Evolutionary conservation across 35 echinoderm and acorn worm genomes (phyloP).

Genomic region (Stichopus chloronotus): DNA sequence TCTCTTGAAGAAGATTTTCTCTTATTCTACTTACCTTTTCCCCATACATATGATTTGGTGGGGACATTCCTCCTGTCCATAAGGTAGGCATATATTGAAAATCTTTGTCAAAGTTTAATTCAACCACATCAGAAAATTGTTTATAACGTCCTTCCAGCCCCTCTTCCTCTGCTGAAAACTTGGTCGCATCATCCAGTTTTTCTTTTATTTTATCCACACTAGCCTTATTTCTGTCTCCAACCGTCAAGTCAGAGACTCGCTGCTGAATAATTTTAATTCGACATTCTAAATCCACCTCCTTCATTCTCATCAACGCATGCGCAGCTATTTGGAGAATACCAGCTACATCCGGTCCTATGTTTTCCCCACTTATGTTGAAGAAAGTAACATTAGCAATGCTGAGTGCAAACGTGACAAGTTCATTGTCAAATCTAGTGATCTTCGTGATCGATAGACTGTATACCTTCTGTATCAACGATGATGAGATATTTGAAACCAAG

Average conservation of each 20-base stretch:
- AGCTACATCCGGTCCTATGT: background rate
- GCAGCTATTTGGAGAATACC: constrained; percentile 45
- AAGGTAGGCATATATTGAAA: background rate
- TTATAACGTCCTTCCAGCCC: background rate
- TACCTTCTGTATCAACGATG: constrained; percentile 64
- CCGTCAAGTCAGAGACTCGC: background rate
- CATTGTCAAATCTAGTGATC: constrained; percentile 6
- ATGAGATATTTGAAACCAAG: constrained; percentile 57
- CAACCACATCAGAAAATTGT: background rate
- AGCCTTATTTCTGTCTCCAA: background rate
- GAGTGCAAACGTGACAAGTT: constrained; percentile 25
- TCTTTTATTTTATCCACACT: background rate
- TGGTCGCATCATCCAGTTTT: background rate
- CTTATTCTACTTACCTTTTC: background rate
- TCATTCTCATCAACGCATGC: constrained; percentile 33
- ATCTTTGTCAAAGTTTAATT: background rate
- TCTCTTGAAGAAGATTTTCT: background rate
- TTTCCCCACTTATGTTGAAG: constrained; percentile 25
- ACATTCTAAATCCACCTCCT: constrained; percentile 1
- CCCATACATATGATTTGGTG: constrained; percentile 22
- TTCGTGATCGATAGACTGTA: constrained; percentile 37
- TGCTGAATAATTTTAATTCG: background rate
- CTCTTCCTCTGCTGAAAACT: background rate
- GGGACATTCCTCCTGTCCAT: background rate
- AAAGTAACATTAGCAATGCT: constrained; percentile 24